Percentiles rank a stretch among this genome's conserved stretches.
These are phyloP conservation scores for Myotis daubentonii DNA, from an alignment of 2,797 vertebrate genomes.

Conservation along the genomic window DNA sequence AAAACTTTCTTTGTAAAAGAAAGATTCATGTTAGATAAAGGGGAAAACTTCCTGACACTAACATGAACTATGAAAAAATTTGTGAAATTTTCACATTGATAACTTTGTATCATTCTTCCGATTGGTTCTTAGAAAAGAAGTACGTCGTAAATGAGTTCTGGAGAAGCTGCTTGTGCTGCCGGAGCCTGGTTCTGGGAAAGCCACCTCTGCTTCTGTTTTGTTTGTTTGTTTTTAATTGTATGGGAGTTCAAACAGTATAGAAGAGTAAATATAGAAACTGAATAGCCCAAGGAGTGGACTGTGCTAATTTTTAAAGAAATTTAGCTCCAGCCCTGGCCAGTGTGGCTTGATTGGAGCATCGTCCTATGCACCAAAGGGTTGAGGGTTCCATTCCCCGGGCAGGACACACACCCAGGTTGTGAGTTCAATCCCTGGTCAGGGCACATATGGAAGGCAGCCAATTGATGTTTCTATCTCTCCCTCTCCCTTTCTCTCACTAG, in stretches of 20 bases:
- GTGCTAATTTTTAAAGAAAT: neutral
- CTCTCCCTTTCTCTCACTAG: no score
- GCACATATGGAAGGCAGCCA: no score
- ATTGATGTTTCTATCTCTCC: no score
- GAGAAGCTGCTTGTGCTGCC: neutral
- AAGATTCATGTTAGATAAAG: neutral
- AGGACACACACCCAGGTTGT: no score
- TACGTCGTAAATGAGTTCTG: neutral
- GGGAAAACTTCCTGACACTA: neutral
- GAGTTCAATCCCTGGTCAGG: no score
- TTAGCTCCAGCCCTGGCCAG: neutral
- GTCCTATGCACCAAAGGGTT: no score
- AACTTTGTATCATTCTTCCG: constrained; percentile 4
- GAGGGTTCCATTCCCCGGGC: no score
- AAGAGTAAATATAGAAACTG: neutral
- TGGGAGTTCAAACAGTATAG: neutral
- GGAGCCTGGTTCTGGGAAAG: neutral
- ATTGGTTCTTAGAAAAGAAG: constrained; percentile 19
- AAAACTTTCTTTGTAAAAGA: neutral
- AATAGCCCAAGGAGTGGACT: neutral
- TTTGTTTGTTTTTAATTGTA: neutral
- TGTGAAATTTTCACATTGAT: neutral
- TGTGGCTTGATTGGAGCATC: no score
- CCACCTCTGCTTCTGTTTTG: neutral
- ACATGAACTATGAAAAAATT: neutral